Evolutionary conservation across 1,140 invertebrate genomes (phyloP), one percentile per base, ranked within the genome.

Genomic region (Cydia splendana): DNA sequence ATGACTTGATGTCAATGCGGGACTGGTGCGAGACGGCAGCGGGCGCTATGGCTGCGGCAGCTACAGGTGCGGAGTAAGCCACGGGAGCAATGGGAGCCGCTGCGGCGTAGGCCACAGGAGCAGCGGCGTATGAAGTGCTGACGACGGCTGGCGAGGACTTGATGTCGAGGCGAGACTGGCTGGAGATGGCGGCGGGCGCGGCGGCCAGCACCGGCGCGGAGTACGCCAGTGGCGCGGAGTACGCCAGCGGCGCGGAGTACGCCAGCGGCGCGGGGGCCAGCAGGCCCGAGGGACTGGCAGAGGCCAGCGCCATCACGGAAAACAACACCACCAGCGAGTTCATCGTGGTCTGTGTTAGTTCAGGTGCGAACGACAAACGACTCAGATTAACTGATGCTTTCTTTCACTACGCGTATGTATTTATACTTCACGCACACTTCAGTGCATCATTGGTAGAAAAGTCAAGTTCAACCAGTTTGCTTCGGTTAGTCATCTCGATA

Each of bases 311-410:
- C 81, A 94, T 86, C 81, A 95, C 88, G 86, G 94, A 94, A 83
- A 93, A 88, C 80, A 94, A 93, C 93, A 94, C 93, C 91, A 94
- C 93, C 93, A 93, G 88, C 89, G 89, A 88, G 77, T 91, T 89
- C 92, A 92, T 93, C 88, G 91, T 92, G 91, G 90, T 93, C 91
- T 93, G 91, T 92, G 91, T 91, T 89, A 86, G 84, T 92, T 91
- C 87, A 89, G 85, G 80, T 84, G 78, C 76, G 77, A 87, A 84
- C 78, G 83, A 88, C 80, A 76, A 83, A 78, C 75, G 78, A 81
- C 85, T 75, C 71, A 83, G 77, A 84, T 79, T 78, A 82, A 91
- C 89, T 92, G 90, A 91, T 89, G 83, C 89, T 88, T 91, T 89
- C 87, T 88, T 91, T 78, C 75, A 75, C 34, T 75, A 67, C 67